Conservation (phyloP, 2,113 vertebrate genomes). For the Protobothrops flavoviridis region DNA sequence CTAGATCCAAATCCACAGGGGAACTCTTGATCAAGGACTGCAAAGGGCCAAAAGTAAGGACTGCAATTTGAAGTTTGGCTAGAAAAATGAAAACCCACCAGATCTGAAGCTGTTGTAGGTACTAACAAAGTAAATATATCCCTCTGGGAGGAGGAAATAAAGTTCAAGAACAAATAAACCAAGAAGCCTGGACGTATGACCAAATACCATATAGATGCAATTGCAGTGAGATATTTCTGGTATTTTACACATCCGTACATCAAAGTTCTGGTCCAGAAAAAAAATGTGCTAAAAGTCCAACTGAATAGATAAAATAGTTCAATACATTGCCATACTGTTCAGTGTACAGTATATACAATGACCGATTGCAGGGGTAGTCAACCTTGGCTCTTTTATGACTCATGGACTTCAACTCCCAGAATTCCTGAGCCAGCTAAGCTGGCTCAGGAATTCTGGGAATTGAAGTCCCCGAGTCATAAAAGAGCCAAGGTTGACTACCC, state of each 20-base stretch:
- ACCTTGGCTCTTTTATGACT: too few relatives aligned
- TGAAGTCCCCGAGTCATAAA: too few relatives aligned
- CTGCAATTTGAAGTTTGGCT: conserved; percentile 56
- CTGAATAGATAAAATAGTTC: not conserved
- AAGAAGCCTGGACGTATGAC: conserved; percentile 12
- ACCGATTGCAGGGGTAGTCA: too few relatives aligned
- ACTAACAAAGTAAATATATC: conserved; percentile 42
- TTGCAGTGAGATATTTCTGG: not conserved
- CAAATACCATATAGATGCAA: not conserved
- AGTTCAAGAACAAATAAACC: conserved; percentile 25
- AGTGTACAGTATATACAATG: too few relatives aligned
- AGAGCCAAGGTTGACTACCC: too few relatives aligned
- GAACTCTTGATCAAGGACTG: conserved; percentile 63
- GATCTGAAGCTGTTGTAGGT: conserved; percentile 44
- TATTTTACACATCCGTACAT: not conserved
- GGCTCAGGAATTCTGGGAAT: too few relatives aligned
- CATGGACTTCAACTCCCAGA: too few relatives aligned
- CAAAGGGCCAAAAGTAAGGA: conserved; percentile 52
- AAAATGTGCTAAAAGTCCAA: not conserved
- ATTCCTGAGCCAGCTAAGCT: too few relatives aligned
- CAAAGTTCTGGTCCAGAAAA: not conserved
- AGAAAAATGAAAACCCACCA: conserved; percentile 60
- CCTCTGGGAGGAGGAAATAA: conserved; percentile 19
- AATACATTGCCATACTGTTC: too few relatives aligned
- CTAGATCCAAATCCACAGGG: conserved; percentile 61